These are phyloP conservation scores for Macrotus californicus DNA, from an alignment of 2,113 vertebrate species.

Conservation along the genomic window DNA sequence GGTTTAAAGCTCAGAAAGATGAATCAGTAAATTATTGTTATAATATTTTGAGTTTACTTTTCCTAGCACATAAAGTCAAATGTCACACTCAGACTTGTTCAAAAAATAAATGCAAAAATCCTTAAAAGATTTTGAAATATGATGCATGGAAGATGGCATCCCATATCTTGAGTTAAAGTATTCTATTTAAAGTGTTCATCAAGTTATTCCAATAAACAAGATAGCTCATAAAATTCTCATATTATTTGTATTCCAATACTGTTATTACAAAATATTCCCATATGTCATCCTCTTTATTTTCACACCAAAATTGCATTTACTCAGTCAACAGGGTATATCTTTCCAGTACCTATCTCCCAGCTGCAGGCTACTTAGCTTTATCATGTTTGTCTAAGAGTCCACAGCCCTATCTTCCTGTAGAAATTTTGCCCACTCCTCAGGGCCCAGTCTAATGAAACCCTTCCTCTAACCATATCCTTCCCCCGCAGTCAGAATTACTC, in stretches of 20 bases:
- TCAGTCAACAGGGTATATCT: background rate
- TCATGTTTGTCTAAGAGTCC: background rate
- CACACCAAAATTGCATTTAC: background rate
- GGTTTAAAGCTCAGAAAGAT: background rate
- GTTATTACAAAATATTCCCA: background rate
- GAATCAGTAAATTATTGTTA: background rate
- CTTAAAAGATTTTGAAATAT: background rate
- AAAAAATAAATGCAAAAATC: background rate
- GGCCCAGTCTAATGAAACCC: background rate
- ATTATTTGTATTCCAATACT: background rate
- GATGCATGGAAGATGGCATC: background rate
- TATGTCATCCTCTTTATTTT: background rate
- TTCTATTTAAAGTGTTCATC: background rate
- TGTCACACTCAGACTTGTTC: background rate
- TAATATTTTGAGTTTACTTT: background rate
- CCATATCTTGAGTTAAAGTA: background rate
- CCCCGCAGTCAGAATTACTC: background rate
- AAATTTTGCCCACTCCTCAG: background rate
- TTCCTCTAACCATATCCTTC: background rate
- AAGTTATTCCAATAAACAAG: conserved; percentile 2
- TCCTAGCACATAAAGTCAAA: conserved; percentile 10
- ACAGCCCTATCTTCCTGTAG: background rate
- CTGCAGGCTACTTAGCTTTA: background rate
- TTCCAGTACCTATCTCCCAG: background rate
- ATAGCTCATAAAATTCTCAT: background rate